Evolutionary conservation across 2,888 invertebrate genomes (phyloP).

Genomic region (Hirtodrosophila confusa): DNA sequence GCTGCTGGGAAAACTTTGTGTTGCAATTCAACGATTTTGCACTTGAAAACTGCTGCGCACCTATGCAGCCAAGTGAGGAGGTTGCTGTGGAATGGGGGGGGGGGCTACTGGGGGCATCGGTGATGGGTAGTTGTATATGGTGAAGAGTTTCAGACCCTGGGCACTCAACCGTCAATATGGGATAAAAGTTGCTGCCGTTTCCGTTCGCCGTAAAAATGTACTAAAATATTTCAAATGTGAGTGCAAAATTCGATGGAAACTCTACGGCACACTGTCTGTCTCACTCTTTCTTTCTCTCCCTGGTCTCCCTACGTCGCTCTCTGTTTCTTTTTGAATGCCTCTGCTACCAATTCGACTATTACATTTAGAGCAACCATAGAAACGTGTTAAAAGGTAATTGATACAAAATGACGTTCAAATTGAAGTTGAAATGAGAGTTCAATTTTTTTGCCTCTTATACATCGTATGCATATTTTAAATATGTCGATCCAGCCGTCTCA

Average conservation of each 20-base stretch:
- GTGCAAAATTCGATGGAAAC: slow-evolving; percentile 50
- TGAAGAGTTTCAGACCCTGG: slow-evolving; percentile 20
- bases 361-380: slow-evolving; percentile 31
- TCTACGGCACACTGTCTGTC: background rate
- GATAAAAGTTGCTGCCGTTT: slow-evolving; percentile 73
- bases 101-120: too few species aligned
- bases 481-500: too few species aligned
- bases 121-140: background rate
- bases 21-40: slow-evolving; percentile 66
- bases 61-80: slow-evolving; percentile 33
- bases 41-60: slow-evolving; percentile 56
- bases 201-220: slow-evolving; percentile 63
- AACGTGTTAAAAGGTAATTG: slow-evolving; percentile 67
- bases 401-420: slow-evolving; percentile 66
- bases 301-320: background rate
- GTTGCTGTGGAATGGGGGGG: background rate
- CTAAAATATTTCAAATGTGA: slow-evolving; percentile 74
- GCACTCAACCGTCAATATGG: slow-evolving; percentile 72
- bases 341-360: slow-evolving; percentile 5
- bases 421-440: slow-evolving; percentile 35
- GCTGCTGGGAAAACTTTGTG: slow-evolving; percentile 48
- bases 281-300: background rate
- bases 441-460: background rate
- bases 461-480: too few species aligned
- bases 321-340: background rate